Evolutionary conservation across 2,113 vertebrate species (phyloP).

Genomic region (Epinephelus moara): DNA sequence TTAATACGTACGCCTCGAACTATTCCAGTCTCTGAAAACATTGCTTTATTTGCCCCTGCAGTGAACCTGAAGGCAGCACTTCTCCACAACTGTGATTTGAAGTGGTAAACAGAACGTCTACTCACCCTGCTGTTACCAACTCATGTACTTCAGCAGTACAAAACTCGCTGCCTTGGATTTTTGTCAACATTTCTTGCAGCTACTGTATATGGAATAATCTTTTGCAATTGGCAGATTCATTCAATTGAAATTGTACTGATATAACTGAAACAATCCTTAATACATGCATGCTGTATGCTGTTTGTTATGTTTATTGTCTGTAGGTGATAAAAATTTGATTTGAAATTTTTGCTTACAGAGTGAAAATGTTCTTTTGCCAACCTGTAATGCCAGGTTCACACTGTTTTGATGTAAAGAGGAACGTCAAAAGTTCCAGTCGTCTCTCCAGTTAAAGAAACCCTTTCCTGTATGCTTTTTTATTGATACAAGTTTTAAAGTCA

Average conservation of each 20-base stretch:
- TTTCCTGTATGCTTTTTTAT: neutral
- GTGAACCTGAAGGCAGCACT: neutral
- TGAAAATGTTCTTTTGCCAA: neutral
- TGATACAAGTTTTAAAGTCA: neutral
- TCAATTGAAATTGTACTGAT: neutral
- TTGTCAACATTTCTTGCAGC: no score
- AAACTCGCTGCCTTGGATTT: neutral
- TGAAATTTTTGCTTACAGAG: no score
- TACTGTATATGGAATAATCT: neutral
- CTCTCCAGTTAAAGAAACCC: neutral
- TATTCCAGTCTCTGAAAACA: neutral
- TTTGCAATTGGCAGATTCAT: neutral
- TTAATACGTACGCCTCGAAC: neutral
- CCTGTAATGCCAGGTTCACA: neutral
- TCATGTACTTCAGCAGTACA: neutral
- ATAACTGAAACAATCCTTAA: no score
- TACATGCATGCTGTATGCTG: neutral
- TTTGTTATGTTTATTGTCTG: neutral
- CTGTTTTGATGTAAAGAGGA: neutral
- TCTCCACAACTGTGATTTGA: neutral
- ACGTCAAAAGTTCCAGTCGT: neutral
- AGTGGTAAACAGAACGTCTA: neutral
- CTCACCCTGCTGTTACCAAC: neutral
- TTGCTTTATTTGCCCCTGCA: neutral
- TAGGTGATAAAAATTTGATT: no score